Evolutionary conservation across 2,888 invertebrate species (phyloP), one percentile per base, ranked within the genome.

Genomic region (Drosophila emarginata): DNA sequence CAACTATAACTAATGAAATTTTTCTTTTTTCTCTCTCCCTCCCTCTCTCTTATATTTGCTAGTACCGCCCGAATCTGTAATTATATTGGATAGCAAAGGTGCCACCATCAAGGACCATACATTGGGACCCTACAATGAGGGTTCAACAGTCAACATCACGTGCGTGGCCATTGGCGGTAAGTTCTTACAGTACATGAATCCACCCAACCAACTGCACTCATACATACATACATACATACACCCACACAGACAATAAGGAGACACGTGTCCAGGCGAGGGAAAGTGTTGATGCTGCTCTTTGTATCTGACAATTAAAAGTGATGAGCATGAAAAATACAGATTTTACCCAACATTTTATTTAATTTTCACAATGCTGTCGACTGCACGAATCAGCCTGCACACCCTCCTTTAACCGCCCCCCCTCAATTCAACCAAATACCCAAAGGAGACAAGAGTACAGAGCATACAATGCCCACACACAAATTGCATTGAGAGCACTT

Each of bases 91-190:
- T 90, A 95, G 96, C 88, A 95, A 95, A 87, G 96, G 96, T 52
- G 93, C 94, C 50, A 94, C 95, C 88, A 95, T 96, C 84, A 94
- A 95, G 52, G 94, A 95, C 89, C 95, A 96, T 84, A 94, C 94
- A 74, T 94, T 97, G 73, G 97, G 97, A 7, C 97, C 97, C 9
- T 97, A 96, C 93, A 96, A 95, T 91, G 95, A 97, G 91, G 97
- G 97, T 56, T 94, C 96, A 67, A 94, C 95, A 37, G 94, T 97
- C 72, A 95, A 95, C 90, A 95, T 97, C 76, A 95, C 96, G 79
- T 97, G 97, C 92, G 96, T 96, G 79, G 95, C 96, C 71, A 95
- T 95, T 81, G 97, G 96, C 93, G 97, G 97, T 97, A 93, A 93
- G 94, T 89, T 53, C 53, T 61, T 51, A 40, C n/a, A n/a, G n/a